These are phyloP conservation scores for Digitonthophagus gazella DNA, from an alignment of 2,888 invertebrate genomes.

Conservation along the genomic window DNA sequence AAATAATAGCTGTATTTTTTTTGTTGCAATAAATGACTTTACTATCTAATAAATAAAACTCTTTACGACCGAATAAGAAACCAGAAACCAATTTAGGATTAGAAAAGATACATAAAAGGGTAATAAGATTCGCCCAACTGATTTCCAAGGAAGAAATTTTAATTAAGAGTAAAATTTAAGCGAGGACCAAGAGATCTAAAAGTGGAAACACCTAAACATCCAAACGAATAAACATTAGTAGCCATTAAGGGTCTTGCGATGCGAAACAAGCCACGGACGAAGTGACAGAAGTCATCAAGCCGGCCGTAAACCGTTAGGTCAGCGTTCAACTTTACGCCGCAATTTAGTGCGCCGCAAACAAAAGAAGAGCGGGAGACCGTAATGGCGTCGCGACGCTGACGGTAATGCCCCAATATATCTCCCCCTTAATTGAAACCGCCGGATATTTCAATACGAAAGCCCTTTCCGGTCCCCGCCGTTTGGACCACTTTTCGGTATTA, in stretches of 20 bases:
- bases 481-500: neutral
- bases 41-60: neutral
- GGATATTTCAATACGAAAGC: neutral
- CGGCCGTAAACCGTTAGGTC: constrained; percentile 7
- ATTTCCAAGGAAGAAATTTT: neutral
- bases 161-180: neutral
- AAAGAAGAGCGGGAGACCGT: neutral
- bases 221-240: neutral
- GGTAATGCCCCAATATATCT: constrained; percentile 27
- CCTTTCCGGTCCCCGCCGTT: too few species aligned
- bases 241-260: neutral
- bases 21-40: too few species aligned
- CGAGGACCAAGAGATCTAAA: neutral
- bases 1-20: too few species aligned
- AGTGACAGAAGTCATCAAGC: neutral
- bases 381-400: constrained; percentile 18
- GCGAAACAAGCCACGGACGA: neutral
- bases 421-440: constrained; percentile 27
- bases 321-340: constrained; percentile 5
- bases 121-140: neutral
- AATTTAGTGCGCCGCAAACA: constrained; percentile 7
- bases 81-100: neutral
- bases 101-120: too few species aligned
- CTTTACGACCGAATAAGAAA: neutral
- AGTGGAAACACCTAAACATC: neutral